phyloP scores from a whole-genome alignment of 2,888 invertebrate genomes.

The Eupithecia abbreviata region DNA sequence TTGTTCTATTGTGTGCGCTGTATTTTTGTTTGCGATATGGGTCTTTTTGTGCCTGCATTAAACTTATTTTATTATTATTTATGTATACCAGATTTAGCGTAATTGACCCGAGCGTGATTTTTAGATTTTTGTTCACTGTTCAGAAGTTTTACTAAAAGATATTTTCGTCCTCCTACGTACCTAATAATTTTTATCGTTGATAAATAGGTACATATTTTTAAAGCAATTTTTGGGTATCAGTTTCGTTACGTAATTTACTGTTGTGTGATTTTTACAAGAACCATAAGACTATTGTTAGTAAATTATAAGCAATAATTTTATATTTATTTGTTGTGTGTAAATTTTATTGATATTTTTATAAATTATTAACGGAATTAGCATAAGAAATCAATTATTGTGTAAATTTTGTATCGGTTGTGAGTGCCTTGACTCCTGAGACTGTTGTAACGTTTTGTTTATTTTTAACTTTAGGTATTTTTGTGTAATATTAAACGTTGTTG shows the following conservation, averaged over 20 bases:
- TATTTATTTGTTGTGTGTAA: conserved; percentile 32
- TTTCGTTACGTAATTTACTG: background rate
- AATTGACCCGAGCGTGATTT: background rate
- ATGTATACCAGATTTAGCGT: background rate
- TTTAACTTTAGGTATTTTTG: background rate
- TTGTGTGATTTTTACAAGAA: background rate
- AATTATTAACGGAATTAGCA: background rate
- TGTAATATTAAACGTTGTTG: conserved; percentile 58
- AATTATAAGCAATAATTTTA: conserved; percentile 31
- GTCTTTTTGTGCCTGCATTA: no score
- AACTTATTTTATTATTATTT: no score
- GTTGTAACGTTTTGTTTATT: conserved; percentile 60
- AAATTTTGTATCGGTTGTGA: conserved; percentile 59
- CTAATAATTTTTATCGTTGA: background rate
- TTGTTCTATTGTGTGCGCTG: no score
- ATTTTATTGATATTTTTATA: conserved; percentile 36
- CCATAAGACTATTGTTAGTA: background rate
- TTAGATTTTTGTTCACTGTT: background rate
- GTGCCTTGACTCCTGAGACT: conserved; percentile 67
- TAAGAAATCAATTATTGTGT: conserved; percentile 14
- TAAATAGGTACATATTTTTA: background rate
- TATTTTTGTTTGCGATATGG: no score
- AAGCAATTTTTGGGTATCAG: background rate
- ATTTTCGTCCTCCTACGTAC: background rate
- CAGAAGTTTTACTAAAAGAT: background rate